Percentiles rank a stretch among this genome's conserved stretches.
These are phyloP conservation scores for Trematocara nigrifrons DNA, from an alignment of 2,113 vertebrate species.

Conservation along the genomic window DNA sequence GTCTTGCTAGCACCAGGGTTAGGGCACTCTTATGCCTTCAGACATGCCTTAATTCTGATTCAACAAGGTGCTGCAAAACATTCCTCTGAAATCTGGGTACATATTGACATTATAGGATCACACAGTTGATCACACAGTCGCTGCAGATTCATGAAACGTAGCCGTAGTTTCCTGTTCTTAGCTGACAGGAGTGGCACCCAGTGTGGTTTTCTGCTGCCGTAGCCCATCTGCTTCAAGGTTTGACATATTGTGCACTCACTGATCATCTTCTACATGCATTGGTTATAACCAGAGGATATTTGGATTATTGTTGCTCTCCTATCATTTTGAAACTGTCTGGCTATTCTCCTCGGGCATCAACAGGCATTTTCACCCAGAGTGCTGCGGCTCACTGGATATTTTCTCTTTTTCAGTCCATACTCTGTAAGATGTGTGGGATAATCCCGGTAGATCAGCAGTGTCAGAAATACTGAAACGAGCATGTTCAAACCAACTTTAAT, in stretches of 20 bases:
- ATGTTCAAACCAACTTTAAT: not conserved
- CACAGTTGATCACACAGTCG: not conserved
- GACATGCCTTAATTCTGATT: not conserved
- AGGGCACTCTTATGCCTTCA: not conserved
- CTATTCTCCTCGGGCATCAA: not conserved
- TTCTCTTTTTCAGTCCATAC: not conserved
- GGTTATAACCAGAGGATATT: not conserved
- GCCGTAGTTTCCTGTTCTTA: not conserved
- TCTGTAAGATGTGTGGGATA: not conserved
- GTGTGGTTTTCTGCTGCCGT: not conserved
- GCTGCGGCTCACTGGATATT: not conserved
- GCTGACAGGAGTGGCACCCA: not conserved
- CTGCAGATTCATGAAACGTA: not conserved
- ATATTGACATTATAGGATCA: not conserved
- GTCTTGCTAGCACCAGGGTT: not conserved
- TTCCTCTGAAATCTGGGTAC: not conserved
- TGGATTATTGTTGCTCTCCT: not conserved
- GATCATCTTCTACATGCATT: not conserved
- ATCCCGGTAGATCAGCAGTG: not conserved
- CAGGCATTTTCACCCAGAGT: not conserved
- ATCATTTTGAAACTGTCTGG: not conserved
- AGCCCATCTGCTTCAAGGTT: not conserved
- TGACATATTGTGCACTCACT: not conserved
- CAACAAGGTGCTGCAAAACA: not conserved
- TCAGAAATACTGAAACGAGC: not conserved